A percentile compares a stretch with the other conserved stretches of the same genome.
Evolutionary conservation across 2,113 vertebrate species (phyloP).

Genomic region (Sus scrofa): DNA sequence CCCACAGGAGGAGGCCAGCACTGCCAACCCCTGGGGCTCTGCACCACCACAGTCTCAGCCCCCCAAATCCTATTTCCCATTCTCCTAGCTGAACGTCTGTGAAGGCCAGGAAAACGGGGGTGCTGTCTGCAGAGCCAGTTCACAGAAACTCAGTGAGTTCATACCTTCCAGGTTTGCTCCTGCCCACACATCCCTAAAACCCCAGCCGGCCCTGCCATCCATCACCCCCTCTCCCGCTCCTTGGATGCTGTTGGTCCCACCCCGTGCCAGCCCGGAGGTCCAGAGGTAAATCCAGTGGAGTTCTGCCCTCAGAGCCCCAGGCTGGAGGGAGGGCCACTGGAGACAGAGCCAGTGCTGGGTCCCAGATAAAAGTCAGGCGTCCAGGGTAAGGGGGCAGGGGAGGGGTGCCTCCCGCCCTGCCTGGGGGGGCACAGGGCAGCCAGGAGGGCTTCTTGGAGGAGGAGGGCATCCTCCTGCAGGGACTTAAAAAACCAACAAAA

Average conservation of each 20-base stretch:
- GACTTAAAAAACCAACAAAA: background rate
- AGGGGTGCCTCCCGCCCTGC: too few species aligned
- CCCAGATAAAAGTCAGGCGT: background rate
- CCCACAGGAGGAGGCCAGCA: background rate
- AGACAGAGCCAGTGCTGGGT: accelerated
- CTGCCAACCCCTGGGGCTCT: background rate
- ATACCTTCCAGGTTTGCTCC: background rate
- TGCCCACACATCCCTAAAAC: background rate
- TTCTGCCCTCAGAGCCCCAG: background rate
- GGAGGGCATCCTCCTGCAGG: background rate
- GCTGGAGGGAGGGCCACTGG: background rate
- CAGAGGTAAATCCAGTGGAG: background rate
- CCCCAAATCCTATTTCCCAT: background rate
- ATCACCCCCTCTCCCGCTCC: accelerated
- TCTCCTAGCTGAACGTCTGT: accelerated
- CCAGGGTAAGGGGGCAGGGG: background rate
- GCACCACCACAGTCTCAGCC: background rate
- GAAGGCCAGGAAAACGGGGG: background rate
- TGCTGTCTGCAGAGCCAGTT: too few species aligned
- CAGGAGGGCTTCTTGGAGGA: background rate
- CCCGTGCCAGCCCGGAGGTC: background rate
- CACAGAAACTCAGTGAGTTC: background rate
- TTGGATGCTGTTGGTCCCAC: accelerated
- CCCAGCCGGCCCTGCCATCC: accelerated
- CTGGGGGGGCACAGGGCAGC: accelerated